Evolutionary conservation across 1,140 invertebrate genomes (phyloP).

Genomic region (Tenebrio molitor): DNA sequence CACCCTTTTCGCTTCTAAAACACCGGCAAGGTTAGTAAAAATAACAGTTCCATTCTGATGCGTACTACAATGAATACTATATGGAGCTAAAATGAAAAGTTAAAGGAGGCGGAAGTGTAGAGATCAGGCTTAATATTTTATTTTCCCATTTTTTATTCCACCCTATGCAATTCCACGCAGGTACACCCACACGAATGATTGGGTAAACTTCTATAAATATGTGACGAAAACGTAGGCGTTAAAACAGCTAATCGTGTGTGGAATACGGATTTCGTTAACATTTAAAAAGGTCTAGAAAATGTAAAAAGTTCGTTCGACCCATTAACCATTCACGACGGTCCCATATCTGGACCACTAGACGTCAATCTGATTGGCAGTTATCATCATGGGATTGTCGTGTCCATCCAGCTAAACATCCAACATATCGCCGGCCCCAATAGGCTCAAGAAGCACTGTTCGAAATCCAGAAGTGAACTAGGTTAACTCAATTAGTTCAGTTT

Average conservation of each 20-base stretch:
- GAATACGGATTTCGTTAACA: conserved; percentile 7
- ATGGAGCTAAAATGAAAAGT: neutral
- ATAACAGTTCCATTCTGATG: too few species aligned
- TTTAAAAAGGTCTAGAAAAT: neutral
- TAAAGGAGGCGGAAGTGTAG: neutral
- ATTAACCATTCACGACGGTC: neutral
- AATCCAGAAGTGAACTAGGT: conserved; percentile 41
- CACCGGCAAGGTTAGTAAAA: too few species aligned
- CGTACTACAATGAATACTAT: too few species aligned
- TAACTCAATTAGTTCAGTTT: conserved; percentile 45
- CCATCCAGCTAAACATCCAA: too few species aligned
- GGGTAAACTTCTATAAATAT: conserved; percentile 21
- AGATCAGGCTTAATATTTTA: neutral
- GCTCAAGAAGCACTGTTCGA: conserved; percentile 23
- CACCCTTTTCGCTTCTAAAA: too few species aligned
- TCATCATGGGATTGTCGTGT: conserved; percentile 16
- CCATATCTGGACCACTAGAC: neutral
- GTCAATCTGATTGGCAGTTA: neutral
- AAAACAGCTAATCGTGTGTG: neutral
- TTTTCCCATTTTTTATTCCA: conserved; percentile 15
- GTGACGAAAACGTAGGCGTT: conserved; percentile 8
- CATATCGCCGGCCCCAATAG: neutral
- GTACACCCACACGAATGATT: conserved; percentile 1
- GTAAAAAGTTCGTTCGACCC: neutral
- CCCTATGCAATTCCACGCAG: neutral